Evolutionary conservation across 2,113 vertebrate genomes (phyloP).

Genomic region (Menura novaehollandiae): DNA sequence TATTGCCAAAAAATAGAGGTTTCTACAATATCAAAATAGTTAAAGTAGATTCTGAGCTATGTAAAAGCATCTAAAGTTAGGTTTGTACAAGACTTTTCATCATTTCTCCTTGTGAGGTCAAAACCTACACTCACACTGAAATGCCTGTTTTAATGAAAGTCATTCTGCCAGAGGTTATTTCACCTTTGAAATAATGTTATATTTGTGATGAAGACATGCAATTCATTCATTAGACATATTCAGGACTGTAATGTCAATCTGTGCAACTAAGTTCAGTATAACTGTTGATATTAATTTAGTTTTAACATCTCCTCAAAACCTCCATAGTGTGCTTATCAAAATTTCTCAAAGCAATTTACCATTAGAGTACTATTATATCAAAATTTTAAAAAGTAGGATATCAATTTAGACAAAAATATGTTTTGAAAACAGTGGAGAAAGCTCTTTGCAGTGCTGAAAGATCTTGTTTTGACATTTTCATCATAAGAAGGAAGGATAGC

Average conservation of each 20-base stretch:
- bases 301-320: neutral
- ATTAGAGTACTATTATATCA: neutral
- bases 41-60: neutral
- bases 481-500: neutral
- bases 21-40: neutral
- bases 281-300: neutral
- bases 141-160: neutral
- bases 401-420: constrained; percentile 20
- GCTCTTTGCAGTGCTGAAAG: neutral
- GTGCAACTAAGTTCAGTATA: neutral
- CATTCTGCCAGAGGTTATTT: neutral
- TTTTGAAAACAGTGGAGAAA: constrained; percentile 44
- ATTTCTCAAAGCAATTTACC: neutral
- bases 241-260: neutral
- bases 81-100: neutral
- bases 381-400: neutral
- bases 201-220: neutral
- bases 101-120: neutral
- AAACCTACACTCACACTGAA: neutral
- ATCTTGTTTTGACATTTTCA: constrained; percentile 49
- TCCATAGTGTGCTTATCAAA: neutral
- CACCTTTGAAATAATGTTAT: neutral
- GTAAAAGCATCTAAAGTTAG: neutral
- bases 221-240: neutral
- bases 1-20: neutral